Evolutionary conservation across 2,797 vertebrate species (phyloP), one percentile per base, ranked within the genome.

Genomic region (Urosaurus nigricauda): DNA sequence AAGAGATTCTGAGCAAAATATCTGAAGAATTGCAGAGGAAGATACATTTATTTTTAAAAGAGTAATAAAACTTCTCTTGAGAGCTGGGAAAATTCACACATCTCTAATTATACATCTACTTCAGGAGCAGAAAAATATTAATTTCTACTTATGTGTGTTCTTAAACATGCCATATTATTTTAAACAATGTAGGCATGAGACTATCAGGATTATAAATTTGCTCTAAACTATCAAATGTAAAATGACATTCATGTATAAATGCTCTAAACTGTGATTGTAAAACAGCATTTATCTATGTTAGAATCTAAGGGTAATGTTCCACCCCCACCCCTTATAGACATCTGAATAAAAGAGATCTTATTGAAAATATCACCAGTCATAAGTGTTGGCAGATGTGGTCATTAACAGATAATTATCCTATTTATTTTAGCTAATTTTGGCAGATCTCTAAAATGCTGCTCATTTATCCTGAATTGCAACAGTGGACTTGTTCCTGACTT

Each of bases 361-460:
- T 83, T 89, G 79, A 90, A 92, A 93, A 2, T 1, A 74, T 43
- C 58, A 11, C 17, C 81, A 37, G 58, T 56, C 70, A 83, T 70
- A 83, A 86, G 13, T 37, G 2, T 83, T 78, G 35, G 71, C 9
- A 91, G 78, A 87, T 29, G 9, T 78, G 5, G 65, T 73, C 53
- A 21, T 87, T 86, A 89, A 85, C 81, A 35, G 26, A 32, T n/a
- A 73, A 74, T 84, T 89, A 89, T 6, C 70, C 24, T 53, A 79
- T 93, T 89, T 70, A 47, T 74, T n/a, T n/a, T 82, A 32, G 70
- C 56, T 85, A 84, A 87, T 87, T 74, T 84, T 78, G 81, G 79
- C 81, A 74, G 53, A 73, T 79, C 86, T 87, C 53, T 73, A 37
- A 73, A 17, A 0, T 65, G 89, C 4, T 56, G 79, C 3, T 88